phyloP scores from a whole-genome alignment of 1,140 invertebrate genomes.

The Polyergus mexicanus region DNA sequence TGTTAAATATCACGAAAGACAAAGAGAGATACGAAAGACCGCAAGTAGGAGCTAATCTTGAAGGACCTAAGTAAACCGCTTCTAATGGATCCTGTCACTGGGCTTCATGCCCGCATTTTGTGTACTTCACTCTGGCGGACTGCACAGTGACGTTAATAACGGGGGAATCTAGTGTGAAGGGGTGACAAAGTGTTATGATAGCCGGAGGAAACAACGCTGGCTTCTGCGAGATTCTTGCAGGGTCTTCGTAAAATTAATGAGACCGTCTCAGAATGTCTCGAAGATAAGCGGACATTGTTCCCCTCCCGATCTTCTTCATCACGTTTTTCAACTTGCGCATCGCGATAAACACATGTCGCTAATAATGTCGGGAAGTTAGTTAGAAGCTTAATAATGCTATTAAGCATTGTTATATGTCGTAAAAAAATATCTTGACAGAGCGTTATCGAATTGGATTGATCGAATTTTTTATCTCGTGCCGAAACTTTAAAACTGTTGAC shows the following conservation, averaged over 20 bases:
- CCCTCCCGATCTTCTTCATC: background rate
- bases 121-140: constrained; percentile 66
- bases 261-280: constrained; percentile 46
- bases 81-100: constrained; percentile 78
- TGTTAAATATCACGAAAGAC: constrained; percentile 51
- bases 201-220: constrained; percentile 38
- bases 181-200: constrained; percentile 67
- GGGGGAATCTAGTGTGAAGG: constrained; percentile 73
- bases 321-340: background rate
- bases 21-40: constrained; percentile 35
- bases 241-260: constrained; percentile 62
- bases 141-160: constrained; percentile 75
- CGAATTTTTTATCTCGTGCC: constrained; percentile 26
- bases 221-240: constrained; percentile 13
- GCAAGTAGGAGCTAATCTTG: constrained; percentile 69
- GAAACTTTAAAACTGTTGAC: constrained; percentile 22
- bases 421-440: constrained; percentile 14
- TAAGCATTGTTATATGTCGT: background rate
- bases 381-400: constrained; percentile 19
- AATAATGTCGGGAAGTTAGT: background rate
- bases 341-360: constrained; percentile 17
- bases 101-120: constrained; percentile 68
- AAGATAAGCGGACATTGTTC: constrained; percentile 45
- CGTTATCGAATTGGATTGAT: background rate
- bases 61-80: constrained; percentile 79